Conservation (phyloP, 2,888 invertebrate genomes). For the Smittia aterrima region DNA sequence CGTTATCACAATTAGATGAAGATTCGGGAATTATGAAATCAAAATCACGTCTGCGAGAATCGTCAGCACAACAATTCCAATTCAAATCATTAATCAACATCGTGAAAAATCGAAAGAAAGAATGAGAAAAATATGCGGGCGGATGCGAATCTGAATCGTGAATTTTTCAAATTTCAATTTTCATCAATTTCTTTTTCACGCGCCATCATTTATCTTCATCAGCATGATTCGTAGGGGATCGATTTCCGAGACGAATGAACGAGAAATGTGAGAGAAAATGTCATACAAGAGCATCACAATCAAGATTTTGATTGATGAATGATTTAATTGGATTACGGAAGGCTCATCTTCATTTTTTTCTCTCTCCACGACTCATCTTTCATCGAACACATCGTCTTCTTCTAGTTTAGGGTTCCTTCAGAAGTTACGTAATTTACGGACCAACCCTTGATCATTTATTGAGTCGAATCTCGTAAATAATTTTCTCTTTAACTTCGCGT, state of each 20-base stretch:
- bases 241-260: background rate
- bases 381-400: background rate
- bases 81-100: background rate
- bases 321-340: slow-evolving; percentile 26
- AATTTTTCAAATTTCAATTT: slow-evolving; percentile 27
- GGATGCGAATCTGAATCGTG: slow-evolving; percentile 2
- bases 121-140: background rate
- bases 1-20: background rate
- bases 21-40: background rate
- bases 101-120: background rate
- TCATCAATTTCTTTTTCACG: background rate
- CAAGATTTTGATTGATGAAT: slow-evolving; percentile 35
- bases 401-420: background rate
- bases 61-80: background rate
- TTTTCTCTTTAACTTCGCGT: background rate
- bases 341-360: background rate
- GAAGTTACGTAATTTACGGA: background rate
- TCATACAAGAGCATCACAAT: slow-evolving; percentile 25
- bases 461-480: too few species aligned
- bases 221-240: background rate
- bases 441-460: too few species aligned
- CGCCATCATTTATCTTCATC: background rate
- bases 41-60: background rate
- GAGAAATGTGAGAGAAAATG: background rate
- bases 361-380: background rate